Conservation (phyloP, 2,113 vertebrate genomes). For the Oryzias melastigma region DNA sequence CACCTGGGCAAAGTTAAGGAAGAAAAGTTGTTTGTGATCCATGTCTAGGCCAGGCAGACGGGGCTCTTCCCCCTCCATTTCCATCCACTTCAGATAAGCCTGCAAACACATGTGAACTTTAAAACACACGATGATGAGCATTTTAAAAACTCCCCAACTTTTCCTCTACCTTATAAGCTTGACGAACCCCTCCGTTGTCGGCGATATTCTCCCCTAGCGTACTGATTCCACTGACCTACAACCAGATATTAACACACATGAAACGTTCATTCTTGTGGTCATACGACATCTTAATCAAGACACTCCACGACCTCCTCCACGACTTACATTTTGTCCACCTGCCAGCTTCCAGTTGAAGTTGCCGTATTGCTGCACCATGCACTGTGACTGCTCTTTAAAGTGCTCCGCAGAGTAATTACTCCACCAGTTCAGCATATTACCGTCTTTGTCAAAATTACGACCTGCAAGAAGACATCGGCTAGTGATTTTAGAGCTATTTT, state of each 20-base stretch:
- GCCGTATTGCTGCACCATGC: slow-evolving; percentile 91
- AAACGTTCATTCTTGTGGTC: slow-evolving; percentile 23
- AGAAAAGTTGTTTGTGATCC: slow-evolving; percentile 93
- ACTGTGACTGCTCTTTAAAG: slow-evolving; percentile 89
- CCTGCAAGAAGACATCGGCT: slow-evolving; percentile 73
- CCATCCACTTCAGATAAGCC: slow-evolving; percentile 93
- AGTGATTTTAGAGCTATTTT: slow-evolving; percentile 13
- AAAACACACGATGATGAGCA: slow-evolving; percentile 2
- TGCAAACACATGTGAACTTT: slow-evolving; percentile 50
- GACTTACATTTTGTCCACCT: slow-evolving; percentile 83
- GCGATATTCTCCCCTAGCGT: slow-evolving; percentile 97
- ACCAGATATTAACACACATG: slow-evolving; percentile 15
- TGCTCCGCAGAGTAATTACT: slow-evolving; percentile 90
- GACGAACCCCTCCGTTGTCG: slow-evolving; percentile 93
- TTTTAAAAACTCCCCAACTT: slow-evolving; percentile 7
- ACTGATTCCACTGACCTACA: slow-evolving; percentile 92
- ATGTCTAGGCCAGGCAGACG: slow-evolving; percentile 87
- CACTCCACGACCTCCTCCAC: not conserved
- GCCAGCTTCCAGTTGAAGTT: slow-evolving; percentile 94
- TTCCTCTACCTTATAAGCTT: slow-evolving; percentile 88
- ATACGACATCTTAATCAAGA: slow-evolving; percentile 14
- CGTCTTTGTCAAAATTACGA: slow-evolving; percentile 92
- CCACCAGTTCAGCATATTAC: slow-evolving; percentile 98
- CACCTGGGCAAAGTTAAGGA: slow-evolving; percentile 96
- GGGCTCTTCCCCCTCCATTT: slow-evolving; percentile 83